Evolutionary conservation across 2,113 vertebrate genomes (phyloP).

Genomic region (Echinops telfairi): DNA sequence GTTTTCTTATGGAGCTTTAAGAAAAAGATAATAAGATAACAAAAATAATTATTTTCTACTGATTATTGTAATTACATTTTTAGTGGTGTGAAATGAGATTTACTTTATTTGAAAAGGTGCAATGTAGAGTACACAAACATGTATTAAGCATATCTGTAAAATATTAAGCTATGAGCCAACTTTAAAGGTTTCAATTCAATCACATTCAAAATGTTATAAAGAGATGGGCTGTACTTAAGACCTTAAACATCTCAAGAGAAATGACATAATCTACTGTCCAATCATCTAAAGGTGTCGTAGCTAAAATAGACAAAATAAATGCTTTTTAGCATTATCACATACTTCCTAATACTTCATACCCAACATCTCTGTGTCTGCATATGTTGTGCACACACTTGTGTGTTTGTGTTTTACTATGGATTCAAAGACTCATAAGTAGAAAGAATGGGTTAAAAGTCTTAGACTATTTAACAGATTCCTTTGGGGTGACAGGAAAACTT

Average conservation of each 20-base stretch:
- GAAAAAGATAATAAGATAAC: background rate
- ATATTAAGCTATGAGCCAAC: background rate
- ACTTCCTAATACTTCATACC: background rate
- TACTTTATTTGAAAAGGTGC: background rate
- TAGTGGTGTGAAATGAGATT: background rate
- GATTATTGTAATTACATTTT: background rate
- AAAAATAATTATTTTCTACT: background rate
- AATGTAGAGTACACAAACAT: background rate
- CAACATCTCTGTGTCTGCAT: background rate
- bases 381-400: background rate
- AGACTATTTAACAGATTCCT: background rate
- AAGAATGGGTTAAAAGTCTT: background rate
- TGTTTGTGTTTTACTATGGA: background rate
- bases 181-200: slow-evolving; percentile 17
- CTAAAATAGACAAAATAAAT: background rate
- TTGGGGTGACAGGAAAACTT: background rate
- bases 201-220: slow-evolving; percentile 13
- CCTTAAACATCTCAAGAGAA: background rate
- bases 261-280: background rate
- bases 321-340: background rate
- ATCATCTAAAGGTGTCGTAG: background rate
- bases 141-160: background rate
- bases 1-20: background rate
- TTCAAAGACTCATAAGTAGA: background rate
- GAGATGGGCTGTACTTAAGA: background rate